Conservation (phyloP, 1,140 invertebrate species). For the Drosophila pruinosa region DNA sequence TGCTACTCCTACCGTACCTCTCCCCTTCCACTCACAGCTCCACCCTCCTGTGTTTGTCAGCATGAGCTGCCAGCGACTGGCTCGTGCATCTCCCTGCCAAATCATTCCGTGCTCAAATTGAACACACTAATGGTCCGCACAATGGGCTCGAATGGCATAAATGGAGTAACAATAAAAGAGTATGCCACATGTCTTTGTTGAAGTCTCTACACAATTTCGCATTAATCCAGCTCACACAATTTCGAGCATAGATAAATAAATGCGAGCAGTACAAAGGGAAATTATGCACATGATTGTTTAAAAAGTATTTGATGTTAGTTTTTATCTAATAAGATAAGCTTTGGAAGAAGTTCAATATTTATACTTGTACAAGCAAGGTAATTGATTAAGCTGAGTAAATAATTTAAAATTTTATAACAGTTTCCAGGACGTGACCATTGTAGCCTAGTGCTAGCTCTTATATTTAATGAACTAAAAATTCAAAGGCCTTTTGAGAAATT, state of each 20-base stretch:
- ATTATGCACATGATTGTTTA: too few species aligned
- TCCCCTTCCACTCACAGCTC: neutral
- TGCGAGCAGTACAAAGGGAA: too few species aligned
- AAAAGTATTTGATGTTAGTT: too few species aligned
- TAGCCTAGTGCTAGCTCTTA: neutral
- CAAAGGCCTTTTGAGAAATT: conserved; percentile 43
- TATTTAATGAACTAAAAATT: conserved; percentile 57
- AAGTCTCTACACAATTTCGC: neutral
- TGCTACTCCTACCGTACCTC: neutral
- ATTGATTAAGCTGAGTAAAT: too few species aligned
- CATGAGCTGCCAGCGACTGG: too few species aligned
- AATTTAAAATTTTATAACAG: too few species aligned
- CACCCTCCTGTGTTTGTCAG: neutral
- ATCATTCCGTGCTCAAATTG: conserved; percentile 26
- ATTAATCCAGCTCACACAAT: neutral
- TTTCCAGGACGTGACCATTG: neutral
- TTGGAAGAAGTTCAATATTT: too few species aligned
- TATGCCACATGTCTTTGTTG: neutral
- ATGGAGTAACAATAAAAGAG: neutral
- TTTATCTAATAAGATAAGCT: too few species aligned
- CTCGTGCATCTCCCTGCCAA: neutral
- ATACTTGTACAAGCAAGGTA: too few species aligned
- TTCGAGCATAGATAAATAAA: too few species aligned
- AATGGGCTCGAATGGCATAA: conserved; percentile 11
- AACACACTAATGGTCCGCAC: conserved; percentile 29